Conservation (phyloP, 2,797 vertebrate genomes). For the Myotis daubentonii region DNA sequence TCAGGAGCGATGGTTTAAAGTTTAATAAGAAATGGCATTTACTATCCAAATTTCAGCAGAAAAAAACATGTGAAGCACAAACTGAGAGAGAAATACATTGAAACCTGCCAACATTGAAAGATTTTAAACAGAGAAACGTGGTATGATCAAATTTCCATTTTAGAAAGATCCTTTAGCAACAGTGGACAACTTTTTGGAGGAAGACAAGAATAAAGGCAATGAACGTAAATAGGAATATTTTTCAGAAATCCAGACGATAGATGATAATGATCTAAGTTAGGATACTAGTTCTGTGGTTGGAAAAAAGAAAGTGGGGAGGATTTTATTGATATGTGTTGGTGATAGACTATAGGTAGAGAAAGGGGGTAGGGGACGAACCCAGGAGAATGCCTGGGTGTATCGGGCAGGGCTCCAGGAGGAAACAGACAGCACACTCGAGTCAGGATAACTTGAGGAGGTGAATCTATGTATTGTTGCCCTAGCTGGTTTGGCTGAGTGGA, state of each 20-base stretch:
- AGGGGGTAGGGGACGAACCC: neutral
- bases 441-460: neutral
- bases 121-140: neutral
- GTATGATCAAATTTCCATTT: neutral
- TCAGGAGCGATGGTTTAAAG: neutral
- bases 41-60: constrained; percentile 8
- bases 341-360: neutral
- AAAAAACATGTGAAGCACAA: neutral
- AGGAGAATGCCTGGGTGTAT: neutral
- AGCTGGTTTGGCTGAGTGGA: too few species aligned
- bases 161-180: neutral
- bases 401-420: neutral
- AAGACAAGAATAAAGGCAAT: neutral
- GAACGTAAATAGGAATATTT: neutral
- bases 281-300: neutral
- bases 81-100: neutral
- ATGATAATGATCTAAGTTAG: neutral
- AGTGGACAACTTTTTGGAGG: neutral
- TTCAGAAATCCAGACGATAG: neutral
- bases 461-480: neutral
- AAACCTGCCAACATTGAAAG: neutral
- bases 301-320: neutral
- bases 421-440: neutral
- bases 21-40: neutral
- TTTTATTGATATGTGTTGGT: neutral